phyloP scores from a whole-genome alignment of 1,140 invertebrate species.

The Caenorhabditis tropicalis region DNA sequence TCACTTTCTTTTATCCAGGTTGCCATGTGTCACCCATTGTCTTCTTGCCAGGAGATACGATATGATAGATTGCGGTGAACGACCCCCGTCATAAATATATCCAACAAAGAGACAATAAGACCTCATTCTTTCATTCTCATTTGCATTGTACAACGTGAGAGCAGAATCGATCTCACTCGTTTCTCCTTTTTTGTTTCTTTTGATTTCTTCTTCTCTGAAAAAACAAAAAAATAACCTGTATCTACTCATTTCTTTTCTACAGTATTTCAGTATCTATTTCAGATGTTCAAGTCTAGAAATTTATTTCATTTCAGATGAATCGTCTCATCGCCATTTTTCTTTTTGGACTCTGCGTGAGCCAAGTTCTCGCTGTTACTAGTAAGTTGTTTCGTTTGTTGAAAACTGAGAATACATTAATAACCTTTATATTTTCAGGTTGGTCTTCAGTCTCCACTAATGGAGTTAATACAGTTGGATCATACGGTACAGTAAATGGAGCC shows the following conservation, averaged over 20 bases:
- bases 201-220: no score
- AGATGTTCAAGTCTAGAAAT: no score
- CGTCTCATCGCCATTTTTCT: background rate
- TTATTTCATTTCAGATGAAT: background rate
- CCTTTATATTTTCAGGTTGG: background rate
- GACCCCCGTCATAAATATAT: background rate
- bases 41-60: constrained; percentile 2
- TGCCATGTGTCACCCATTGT: background rate
- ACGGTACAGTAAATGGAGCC: background rate
- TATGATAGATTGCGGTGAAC: background rate
- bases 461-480: background rate
- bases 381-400: background rate
- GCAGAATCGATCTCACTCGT: background rate
- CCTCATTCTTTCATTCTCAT: background rate
- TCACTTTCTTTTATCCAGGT: background rate
- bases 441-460: background rate
- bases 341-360: background rate
- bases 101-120: background rate
- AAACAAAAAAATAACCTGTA: no score
- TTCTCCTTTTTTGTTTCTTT: background rate
- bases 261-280: no score
- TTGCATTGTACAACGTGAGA: background rate
- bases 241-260: no score
- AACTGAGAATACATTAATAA: no score
- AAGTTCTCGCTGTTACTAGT: background rate